Percentiles rank a stretch among this genome's conserved stretches.
Conservation (phyloP, 2,797 vertebrate genomes). For the Hydrophis major region DNA sequence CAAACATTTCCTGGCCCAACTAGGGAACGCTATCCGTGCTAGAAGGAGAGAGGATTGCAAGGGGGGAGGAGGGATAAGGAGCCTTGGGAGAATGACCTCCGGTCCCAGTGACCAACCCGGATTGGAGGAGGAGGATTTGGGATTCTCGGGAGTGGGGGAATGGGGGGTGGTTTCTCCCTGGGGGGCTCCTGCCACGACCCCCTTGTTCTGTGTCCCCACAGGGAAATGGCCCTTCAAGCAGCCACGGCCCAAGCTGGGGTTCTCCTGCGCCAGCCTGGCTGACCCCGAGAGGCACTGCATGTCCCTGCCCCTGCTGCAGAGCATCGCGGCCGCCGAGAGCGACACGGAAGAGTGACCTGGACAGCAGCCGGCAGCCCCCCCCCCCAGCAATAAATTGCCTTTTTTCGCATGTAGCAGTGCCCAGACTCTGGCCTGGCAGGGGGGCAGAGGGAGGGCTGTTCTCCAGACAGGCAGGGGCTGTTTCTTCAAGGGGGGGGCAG, state of each 20-base stretch:
- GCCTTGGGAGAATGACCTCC: no score
- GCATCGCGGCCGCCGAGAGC: slow-evolving; percentile 52
- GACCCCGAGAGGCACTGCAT: slow-evolving; percentile 63
- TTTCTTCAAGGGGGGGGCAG: neutral
- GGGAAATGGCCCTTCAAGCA: slow-evolving; percentile 65
- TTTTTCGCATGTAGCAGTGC: neutral
- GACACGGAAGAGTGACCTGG: slow-evolving; percentile 57
- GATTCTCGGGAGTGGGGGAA: no score
- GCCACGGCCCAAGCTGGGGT: slow-evolving; percentile 42
- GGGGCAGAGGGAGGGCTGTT: neutral
- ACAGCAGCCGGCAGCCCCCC: fast-evolving
- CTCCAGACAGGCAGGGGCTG: neutral
- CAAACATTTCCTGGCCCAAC: no score
- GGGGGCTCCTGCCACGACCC: neutral
- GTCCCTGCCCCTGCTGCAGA: slow-evolving; percentile 67
- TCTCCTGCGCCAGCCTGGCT: slow-evolving; percentile 38
- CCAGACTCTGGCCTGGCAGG: neutral
- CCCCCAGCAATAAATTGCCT: neutral
- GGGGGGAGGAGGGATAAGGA: no score
- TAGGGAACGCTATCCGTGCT: no score
- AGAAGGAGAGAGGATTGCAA: no score
- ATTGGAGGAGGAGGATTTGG: neutral
- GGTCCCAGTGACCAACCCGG: neutral
- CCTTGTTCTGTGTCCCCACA: slow-evolving; percentile 39
- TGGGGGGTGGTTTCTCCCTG: neutral